These are phyloP conservation scores for Centrocercus urophasianus DNA, from an alignment of 2,113 vertebrate species.

Conservation along the genomic window DNA sequence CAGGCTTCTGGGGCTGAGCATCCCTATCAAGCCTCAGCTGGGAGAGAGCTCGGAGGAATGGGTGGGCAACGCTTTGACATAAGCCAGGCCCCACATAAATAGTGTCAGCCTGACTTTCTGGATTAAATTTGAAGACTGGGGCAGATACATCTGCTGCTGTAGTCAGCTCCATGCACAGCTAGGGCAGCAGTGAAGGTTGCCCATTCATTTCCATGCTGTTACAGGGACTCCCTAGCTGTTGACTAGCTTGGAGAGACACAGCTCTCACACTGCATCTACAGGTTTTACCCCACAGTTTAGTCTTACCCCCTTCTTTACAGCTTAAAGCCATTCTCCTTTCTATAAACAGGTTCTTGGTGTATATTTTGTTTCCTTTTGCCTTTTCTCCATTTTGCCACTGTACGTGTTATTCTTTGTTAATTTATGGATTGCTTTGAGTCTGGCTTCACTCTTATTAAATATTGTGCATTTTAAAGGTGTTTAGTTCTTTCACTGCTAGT, in stretches of 20 bases:
- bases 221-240: not conserved
- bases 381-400: conserved; percentile 16
- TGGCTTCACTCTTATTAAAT: conserved; percentile 70
- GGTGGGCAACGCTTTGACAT: not conserved
- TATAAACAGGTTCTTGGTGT: not conserved
- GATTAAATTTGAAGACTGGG: not conserved
- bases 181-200: not conserved
- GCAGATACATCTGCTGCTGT: not conserved
- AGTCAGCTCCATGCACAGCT: not conserved
- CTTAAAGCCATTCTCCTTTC: not conserved
- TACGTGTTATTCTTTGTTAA: conserved; percentile 63
- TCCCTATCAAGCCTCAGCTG: not conserved
- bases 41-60: not conserved
- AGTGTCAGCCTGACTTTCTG: not conserved
- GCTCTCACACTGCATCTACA: not conserved
- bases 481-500: conserved; percentile 73
- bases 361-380: not conserved
- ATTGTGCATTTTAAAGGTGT: conserved; percentile 73
- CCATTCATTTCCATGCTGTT: not conserved
- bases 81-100: not conserved
- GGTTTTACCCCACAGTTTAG: not conserved
- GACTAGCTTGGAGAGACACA: not conserved
- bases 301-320: not conserved
- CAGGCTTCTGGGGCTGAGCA: not conserved
- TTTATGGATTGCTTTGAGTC: conserved; percentile 71